These are phyloP conservation scores for Crocodylus rhombifer DNA, from an alignment of 2,797 vertebrate species.

Conservation along the genomic window DNA sequence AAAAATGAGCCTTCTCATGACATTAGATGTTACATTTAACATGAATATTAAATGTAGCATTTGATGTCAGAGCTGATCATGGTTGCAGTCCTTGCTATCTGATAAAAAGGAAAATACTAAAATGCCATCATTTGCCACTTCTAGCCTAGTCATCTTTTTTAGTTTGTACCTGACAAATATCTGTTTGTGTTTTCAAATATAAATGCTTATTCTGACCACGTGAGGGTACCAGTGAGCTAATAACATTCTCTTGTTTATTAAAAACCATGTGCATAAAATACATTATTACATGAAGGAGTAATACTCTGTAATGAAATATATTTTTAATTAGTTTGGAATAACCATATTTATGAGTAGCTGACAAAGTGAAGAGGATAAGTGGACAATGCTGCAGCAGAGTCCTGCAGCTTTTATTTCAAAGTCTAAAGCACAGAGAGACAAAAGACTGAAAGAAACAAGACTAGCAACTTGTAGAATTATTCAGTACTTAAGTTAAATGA, in stretches of 20 bases:
- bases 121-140: accelerated
- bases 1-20: neutral
- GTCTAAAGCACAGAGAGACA: accelerated
- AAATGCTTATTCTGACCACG: conserved; percentile 52
- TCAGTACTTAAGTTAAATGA: neutral
- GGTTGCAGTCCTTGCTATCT: neutral
- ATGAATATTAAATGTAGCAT: neutral
- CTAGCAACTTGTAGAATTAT: neutral
- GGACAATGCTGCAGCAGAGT: neutral
- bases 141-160: accelerated
- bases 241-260: neutral
- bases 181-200: neutral
- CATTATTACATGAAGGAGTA: neutral
- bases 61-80: neutral
- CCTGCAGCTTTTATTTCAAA: neutral
- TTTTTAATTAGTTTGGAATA: neutral
- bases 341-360: neutral
- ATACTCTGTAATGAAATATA: neutral
- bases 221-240: conserved; percentile 72
- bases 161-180: accelerated
- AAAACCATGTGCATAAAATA: accelerated
- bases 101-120: neutral
- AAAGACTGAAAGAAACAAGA: neutral
- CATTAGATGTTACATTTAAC: neutral
- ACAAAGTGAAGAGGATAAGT: neutral